Evolutionary conservation across 1,140 invertebrate species (phyloP).

Genomic region (Metopolophium dirhodum): DNA sequence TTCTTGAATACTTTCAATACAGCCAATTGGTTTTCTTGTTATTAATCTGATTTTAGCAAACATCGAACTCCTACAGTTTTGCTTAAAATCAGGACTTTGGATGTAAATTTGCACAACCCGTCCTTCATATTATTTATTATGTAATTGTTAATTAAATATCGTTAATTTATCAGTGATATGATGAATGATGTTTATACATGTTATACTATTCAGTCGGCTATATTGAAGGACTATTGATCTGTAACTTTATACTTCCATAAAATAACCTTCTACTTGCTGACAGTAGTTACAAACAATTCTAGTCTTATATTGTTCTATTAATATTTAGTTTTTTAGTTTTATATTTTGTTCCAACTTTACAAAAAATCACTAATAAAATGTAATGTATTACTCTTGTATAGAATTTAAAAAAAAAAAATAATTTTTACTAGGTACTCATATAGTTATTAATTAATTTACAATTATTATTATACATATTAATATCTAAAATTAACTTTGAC

Average conservation of each 20-base stretch:
- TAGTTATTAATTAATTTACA: neutral
- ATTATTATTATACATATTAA: constrained; percentile 10
- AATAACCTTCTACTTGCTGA: neutral
- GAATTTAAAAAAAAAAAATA: neutral
- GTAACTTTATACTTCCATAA: neutral
- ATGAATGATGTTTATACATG: neutral
- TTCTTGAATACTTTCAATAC: neutral
- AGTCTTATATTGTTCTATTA: neutral
- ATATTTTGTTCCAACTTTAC: neutral
- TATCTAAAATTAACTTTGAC: constrained; percentile 8
- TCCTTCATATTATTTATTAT: constrained; percentile 3
- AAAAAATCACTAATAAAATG: neutral
- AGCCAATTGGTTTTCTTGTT: neutral
- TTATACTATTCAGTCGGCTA: neutral
- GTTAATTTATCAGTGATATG: neutral
- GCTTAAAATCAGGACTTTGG: neutral
- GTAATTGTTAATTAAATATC: neutral
- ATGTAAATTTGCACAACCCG: neutral
- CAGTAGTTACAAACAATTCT: neutral
- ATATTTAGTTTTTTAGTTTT: neutral
- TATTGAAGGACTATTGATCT: neutral
- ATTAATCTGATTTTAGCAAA: neutral
- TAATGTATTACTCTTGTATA: neutral
- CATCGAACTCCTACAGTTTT: neutral
- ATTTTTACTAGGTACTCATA: neutral